phyloP scores from a whole-genome alignment of 2,113 vertebrate species.

The Rousettus leschenaultii region DNA sequence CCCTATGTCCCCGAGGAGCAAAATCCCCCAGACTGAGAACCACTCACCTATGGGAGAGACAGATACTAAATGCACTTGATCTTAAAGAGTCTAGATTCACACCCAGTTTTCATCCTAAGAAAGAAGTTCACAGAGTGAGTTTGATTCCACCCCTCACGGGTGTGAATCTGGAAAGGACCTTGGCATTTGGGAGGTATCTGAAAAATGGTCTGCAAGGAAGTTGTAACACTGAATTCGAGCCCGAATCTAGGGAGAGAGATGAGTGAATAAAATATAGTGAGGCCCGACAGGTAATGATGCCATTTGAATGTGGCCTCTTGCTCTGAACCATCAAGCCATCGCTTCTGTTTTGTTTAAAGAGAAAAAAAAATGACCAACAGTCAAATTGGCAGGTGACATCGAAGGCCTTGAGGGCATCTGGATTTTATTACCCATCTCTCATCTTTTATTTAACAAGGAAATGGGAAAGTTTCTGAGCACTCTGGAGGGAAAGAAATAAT shows the following conservation, averaged over 20 bases:
- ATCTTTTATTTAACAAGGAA: constrained; percentile 77
- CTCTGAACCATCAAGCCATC: not conserved
- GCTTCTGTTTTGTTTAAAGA: constrained; percentile 45
- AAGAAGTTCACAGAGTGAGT: not conserved
- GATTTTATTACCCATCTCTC: constrained; percentile 62
- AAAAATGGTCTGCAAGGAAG: not conserved
- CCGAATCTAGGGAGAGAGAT: not conserved
- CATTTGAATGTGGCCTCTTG: constrained; percentile 69
- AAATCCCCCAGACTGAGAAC: not conserved
- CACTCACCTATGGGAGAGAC: not conserved
- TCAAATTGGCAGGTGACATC: constrained; percentile 41
- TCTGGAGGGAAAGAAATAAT: not conserved
- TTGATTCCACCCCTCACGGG: not conserved
- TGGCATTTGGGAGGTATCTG: not conserved
- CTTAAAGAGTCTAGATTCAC: not conserved
- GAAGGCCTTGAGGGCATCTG: constrained; percentile 21
- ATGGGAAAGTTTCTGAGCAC: constrained; percentile 22
- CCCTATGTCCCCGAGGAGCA: not conserved
- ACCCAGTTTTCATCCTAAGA: not conserved
- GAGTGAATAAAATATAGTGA: constrained; percentile 56
- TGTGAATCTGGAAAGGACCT: not conserved
- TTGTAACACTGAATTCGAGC: not conserved
- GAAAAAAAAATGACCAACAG: not conserved
- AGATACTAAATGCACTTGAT: not conserved
- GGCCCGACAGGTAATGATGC: constrained; percentile 18